phyloP scores from a whole-genome alignment of 2,113 vertebrate genomes.

The Castor canadensis region DNA sequence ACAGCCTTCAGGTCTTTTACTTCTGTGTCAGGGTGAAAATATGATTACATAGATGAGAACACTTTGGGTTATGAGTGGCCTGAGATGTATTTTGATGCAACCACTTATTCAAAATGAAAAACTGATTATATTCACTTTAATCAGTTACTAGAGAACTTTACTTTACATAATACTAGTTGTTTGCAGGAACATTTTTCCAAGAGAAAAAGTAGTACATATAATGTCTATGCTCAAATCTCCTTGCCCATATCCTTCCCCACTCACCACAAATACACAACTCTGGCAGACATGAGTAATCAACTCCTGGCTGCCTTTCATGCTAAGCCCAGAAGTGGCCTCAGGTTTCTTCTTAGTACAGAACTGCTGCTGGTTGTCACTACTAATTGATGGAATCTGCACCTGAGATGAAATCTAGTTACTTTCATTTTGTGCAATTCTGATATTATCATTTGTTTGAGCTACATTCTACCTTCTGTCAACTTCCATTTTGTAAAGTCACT shows the following conservation, averaged over 20 bases:
- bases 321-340: background rate
- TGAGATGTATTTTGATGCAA: background rate
- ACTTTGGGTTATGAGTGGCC: background rate
- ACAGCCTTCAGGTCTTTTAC: background rate
- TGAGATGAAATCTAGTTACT: background rate
- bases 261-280: background rate
- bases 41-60: background rate
- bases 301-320: background rate
- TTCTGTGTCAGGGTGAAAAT: constrained; percentile 3
- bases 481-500: background rate
- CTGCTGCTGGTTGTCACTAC: background rate
- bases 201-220: background rate
- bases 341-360: background rate
- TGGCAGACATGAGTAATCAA: background rate
- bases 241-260: background rate
- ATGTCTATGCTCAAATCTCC: background rate
- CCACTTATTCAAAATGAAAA: background rate
- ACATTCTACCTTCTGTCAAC: background rate
- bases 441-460: background rate
- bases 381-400: background rate
- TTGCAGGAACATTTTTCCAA: constrained; percentile 10
- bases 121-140: background rate
- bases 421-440: background rate
- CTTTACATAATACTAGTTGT: background rate
- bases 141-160: background rate